Evolutionary conservation across 2,797 vertebrate genomes (phyloP), one percentile per base, ranked within the genome.

Genomic region (Capromys pilorides): DNA sequence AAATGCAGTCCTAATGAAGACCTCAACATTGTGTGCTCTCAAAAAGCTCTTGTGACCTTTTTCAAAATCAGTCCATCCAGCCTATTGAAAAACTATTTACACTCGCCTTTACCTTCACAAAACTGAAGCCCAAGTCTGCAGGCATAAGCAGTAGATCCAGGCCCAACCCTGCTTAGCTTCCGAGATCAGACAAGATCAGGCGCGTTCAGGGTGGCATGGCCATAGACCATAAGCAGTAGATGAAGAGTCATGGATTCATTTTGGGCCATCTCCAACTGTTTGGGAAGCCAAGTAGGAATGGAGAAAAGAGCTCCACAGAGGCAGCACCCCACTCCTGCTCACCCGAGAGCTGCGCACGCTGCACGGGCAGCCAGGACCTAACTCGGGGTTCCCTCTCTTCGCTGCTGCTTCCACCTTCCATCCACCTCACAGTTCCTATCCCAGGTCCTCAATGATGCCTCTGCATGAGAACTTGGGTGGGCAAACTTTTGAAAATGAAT

Each of bases 91-190:
- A 41, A 26, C n/a, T 36, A 64, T 14, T 85, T 86, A 90, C 8
- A 2, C 90, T 88, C 77, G 24, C 28, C 67, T 91, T 84, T 87
- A 67, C 69, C 22, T 26, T 6, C n/a, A 8, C 1, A 45, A 39
- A 90, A 90, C 41, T 21, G n/a, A 67, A 86, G 13, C 18, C 19
- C 18, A 19, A 41, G 19, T 82, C 69, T 57, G 45, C 9, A 5
- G 13, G 64, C 0, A 26, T 4, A 84, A 83, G 33, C 1, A 4
- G 14, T 49, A 28, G 10, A 0, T n/a, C n/a, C n/a, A n/a, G n/a
- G n/a, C n/a, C n/a, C n/a, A n/a, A n/a, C n/a, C n/a, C n/a, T n/a
- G n/a, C n/a, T n/a, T n/a, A n/a, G n/a, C n/a, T n/a, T n/a, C n/a
- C n/a, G n/a, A n/a, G n/a, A n/a, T n/a, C n/a, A n/a, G n/a, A n/a